Evolutionary conservation across 2,888 invertebrate species (phyloP).

Genomic region (Suillia variegata): DNA sequence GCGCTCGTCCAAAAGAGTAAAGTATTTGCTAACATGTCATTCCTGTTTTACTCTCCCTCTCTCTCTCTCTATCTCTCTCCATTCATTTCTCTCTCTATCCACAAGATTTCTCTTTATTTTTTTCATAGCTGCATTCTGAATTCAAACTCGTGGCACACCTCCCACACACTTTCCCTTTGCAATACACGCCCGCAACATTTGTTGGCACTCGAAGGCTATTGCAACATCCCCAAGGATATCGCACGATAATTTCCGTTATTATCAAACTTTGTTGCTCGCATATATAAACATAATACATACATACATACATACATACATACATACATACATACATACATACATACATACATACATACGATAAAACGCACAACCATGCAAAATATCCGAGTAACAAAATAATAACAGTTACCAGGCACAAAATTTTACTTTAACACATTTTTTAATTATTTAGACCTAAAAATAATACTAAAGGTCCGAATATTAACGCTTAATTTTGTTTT

Average conservation of each 20-base stretch:
- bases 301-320: constrained; percentile 14
- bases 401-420: too few relatives aligned
- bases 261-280: not conserved
- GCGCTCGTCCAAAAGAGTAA: too few relatives aligned
- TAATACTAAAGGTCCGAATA: too few relatives aligned
- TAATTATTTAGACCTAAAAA: too few relatives aligned
- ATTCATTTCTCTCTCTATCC: not conserved
- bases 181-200: not conserved
- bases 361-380: constrained; percentile 27
- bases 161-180: not conserved
- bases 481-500: too few relatives aligned
- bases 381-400: too few relatives aligned
- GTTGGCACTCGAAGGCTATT: not conserved
- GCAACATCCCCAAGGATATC: constrained; percentile 43
- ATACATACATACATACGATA: constrained; percentile 11
- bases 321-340: constrained; percentile 6
- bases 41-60: not conserved
- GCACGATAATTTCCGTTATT: constrained; percentile 51
- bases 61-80: not conserved
- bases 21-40: not conserved
- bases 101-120: too few relatives aligned
- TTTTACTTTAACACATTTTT: too few relatives aligned
- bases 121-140: not conserved
- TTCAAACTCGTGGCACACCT: too few relatives aligned
- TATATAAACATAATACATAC: too few relatives aligned